phyloP scores from a whole-genome alignment of 1,140 invertebrate genomes.

The silkworm (Bombyx mori) region ASM3026992v2 NC_085126.1:3564501-3565000 shows the following conservation, averaged over 20 bases:
- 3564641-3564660: conserved; percentile 36
- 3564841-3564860: conserved; percentile 31
- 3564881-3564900: conserved; percentile 50
- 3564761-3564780: conserved; percentile 19
- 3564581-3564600: conserved; percentile 36
- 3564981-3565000: conserved; percentile 9
- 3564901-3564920: conserved; percentile 45
- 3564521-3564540: conserved; percentile 57
- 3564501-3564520: conserved; percentile 62
- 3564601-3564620: conserved; percentile 30
- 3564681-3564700: conserved; percentile 43
- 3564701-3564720: conserved; percentile 40
- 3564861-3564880: conserved; percentile 57
- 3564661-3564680: conserved; percentile 46
- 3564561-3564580: conserved; percentile 61
- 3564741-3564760: conserved; percentile 10
- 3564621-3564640: conserved; percentile 42
- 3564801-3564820: conserved; percentile 25
- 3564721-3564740: conserved; percentile 17
- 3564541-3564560: conserved; percentile 59
- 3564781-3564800: conserved; percentile 20
- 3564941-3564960: conserved; percentile 23
- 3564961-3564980: conserved; percentile 12
- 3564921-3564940: conserved; percentile 46
- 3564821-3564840: conserved; percentile 32